A percentile compares a stretch with the other conserved stretches of the same genome.
Conservation (phyloP, 2,797 vertebrate species). For the Apodemus agrarius region DNA sequence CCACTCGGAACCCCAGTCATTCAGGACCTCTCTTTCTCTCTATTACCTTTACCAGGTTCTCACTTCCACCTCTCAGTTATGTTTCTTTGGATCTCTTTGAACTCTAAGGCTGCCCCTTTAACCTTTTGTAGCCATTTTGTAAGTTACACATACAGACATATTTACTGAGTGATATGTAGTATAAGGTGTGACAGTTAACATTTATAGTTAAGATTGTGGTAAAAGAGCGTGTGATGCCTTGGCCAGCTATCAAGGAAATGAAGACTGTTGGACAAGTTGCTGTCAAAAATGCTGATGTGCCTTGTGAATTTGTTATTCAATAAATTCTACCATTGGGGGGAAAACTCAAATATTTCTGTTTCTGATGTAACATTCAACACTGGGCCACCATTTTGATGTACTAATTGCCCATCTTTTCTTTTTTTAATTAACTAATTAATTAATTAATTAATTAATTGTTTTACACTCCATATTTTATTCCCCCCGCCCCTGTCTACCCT, state of each 20-base stretch:
- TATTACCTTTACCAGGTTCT: too few relatives aligned
- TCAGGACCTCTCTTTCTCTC: not conserved
- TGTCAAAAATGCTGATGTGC: not conserved
- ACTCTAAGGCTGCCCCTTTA: not conserved
- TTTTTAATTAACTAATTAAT: too few relatives aligned
- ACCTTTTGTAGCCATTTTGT: too few relatives aligned
- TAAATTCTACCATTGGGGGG: not conserved
- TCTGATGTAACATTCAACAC: not conserved
- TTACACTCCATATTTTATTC: too few relatives aligned
- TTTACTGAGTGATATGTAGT: not conserved
- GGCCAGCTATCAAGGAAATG: not conserved
- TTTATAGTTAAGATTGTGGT: not conserved
- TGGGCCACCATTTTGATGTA: too few relatives aligned
- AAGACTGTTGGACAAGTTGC: not conserved
- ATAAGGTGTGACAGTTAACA: not conserved
- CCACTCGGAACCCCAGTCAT: not conserved
- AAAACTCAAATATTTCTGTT: not conserved
- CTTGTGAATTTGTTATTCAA: not conserved
- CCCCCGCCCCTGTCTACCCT: too few relatives aligned
- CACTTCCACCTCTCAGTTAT: not conserved
- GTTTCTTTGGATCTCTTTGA: not conserved
- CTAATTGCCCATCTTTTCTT: not conserved
- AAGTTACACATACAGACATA: too few relatives aligned
- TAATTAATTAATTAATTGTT: too few relatives aligned
- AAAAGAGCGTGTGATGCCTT: not conserved